A percentile compares a stretch with the other conserved stretches of the same genome.
Conservation (phyloP, 2,797 vertebrate species). For the Coendou prehensilis region DNA sequence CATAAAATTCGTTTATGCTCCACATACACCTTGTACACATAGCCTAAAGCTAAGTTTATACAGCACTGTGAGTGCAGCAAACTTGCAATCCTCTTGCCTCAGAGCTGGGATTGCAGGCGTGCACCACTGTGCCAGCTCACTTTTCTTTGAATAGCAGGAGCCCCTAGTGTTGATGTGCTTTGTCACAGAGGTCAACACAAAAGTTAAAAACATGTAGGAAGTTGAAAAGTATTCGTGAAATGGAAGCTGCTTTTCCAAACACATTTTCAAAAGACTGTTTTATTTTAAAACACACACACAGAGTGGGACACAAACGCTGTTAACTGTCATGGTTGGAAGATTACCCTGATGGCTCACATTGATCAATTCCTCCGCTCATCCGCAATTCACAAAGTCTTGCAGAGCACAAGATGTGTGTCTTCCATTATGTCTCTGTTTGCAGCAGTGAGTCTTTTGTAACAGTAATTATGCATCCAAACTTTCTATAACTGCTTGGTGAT, state of each 20-base stretch:
- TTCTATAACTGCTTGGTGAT: not conserved
- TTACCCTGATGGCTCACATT: not conserved
- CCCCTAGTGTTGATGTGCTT: not conserved
- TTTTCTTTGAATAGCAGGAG: not conserved
- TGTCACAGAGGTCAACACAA: not conserved
- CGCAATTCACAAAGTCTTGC: not conserved
- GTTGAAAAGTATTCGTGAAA: not conserved
- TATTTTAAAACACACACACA: slow-evolving; percentile 75
- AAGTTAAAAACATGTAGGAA: not conserved
- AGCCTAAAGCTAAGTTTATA: not conserved
- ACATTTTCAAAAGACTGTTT: slow-evolving; percentile 77
- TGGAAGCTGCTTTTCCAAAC: slow-evolving; percentile 53
- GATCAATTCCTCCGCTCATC: not conserved
- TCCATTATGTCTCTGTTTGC: not conserved
- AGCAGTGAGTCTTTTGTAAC: slow-evolving; percentile 33
- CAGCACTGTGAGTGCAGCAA: not conserved
- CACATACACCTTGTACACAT: not conserved
- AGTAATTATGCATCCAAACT: not conserved
- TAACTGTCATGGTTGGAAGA: not conserved
- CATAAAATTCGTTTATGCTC: not conserved
- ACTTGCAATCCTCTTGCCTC: not conserved
- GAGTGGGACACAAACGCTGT: not conserved
- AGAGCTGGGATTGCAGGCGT: not conserved
- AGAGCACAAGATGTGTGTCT: not conserved
- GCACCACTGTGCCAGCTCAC: not conserved